Base-by-base conservation (phyloP, 2,888 invertebrate genomes). In the Amblyjoppa fuscipennis region DNA sequence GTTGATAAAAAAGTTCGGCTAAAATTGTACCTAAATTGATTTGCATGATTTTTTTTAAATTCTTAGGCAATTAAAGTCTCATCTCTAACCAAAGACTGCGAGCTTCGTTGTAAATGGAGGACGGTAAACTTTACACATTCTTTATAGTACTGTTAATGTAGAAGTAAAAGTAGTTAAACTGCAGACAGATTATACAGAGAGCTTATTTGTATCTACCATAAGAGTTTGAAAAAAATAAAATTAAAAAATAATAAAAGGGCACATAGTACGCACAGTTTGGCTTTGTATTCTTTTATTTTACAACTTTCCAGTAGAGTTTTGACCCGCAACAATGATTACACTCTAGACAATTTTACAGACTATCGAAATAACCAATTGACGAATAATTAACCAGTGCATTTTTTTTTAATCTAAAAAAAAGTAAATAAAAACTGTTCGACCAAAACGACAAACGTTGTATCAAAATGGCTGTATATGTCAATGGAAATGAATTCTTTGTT, bases 31-130 rank as follows among this genome's bases (percentile, higher is more conserved):
- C 77, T 53, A 45, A 76, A 85, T 85, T 85, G 59, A 85, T 51
- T 76, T 56, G 85, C 85, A 83, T 85, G 85, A 25, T 79, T 71
- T 77, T 73, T 84, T 85, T 79, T 82, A 49, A 83, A 81, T 92
- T 90, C 90, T 89, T 90, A 93, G 92, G 92, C 89, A 80, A 86
- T 88, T 91, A 89, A 90, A 90, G 87, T 91, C 91, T 83, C 92
- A 90, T 85, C 92, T 93, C 82, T 92, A 91, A 90, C 89, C 88
- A 87, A 90, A 88, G 78, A 88, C 89, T 76, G 85, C 88, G 81
- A 82, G 79, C 88, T 85, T 88, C 87, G 78, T 87, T 90, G 89
- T 87, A 78, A 88, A 87, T 69, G 91, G 91, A 91, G 87, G 81
- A 89, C 85, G 90, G 89, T 89, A 91, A 91, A 89, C 74, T 86